Percentiles rank a stretch among this genome's conserved stretches.
These are phyloP conservation scores for Drosophila dunni DNA, from an alignment of 1,140 invertebrate genomes.

Conservation along the genomic window DNA sequence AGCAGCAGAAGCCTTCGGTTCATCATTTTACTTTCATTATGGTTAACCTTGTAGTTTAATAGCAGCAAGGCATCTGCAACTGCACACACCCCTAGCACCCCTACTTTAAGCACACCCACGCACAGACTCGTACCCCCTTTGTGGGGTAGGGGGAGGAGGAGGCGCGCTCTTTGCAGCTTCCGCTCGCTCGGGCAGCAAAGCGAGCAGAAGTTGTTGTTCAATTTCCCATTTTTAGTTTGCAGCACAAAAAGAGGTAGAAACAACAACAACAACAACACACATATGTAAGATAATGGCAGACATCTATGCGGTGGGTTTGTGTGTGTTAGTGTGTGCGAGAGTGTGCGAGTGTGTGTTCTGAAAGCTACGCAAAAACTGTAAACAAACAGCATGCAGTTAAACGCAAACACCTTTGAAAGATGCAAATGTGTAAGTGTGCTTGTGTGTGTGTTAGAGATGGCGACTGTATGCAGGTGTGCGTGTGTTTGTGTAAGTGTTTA, in stretches of 20 bases:
- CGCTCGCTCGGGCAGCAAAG: conserved; percentile 81
- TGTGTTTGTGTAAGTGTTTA: conserved; percentile 55
- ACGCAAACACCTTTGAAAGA: conserved; percentile 79
- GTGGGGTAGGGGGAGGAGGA: conserved; percentile 41
- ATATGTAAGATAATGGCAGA: conserved; percentile 75
- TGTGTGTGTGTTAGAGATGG: conserved; percentile 9
- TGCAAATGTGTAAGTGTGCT: conserved; percentile 38
- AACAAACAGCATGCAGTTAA: conserved; percentile 78
- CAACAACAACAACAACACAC: conserved; percentile 1
- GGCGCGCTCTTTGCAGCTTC: conserved; percentile 51
- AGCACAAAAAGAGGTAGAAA: conserved; percentile 27
- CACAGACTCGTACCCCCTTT: neutral
- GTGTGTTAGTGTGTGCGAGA: conserved; percentile 10
- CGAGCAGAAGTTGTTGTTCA: conserved; percentile 83
- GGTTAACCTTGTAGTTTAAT: conserved; percentile 79
- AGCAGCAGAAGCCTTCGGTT: conserved; percentile 63
- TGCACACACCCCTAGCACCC: neutral
- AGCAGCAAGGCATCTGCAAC: conserved; percentile 38
- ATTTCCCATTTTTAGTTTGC: conserved; percentile 81
- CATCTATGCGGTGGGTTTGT: conserved; percentile 36
- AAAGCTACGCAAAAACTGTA: conserved; percentile 79
- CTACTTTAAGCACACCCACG: neutral
- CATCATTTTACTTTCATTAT: conserved; percentile 82
- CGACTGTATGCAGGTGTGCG: conserved; percentile 29
- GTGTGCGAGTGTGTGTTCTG: conserved; percentile 53